Base-by-base conservation (phyloP, 2,888 invertebrate genomes). In the Leucophenga maculata region DNA sequence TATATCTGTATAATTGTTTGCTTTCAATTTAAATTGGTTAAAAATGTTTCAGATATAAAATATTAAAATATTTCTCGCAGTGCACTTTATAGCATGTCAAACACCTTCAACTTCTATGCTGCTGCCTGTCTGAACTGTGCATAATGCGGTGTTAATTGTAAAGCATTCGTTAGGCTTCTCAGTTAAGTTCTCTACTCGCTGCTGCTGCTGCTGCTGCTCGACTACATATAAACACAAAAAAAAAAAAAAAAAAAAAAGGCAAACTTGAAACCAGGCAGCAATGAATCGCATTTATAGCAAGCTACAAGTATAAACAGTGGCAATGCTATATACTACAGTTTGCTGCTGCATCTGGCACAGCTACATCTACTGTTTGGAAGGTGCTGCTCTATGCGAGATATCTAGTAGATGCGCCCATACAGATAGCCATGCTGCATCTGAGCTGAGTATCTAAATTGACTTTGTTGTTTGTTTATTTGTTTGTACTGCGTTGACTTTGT, bases 131-230 rank as follows among this genome's bases (percentile, higher is more conserved):
- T 20, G 48, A 20, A 20, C 60, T 60, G 16, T 39, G 68, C 69
- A 74, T 72, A 76, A 74, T 75, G 68, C 70, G 72, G 73, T 74
- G 74, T 74, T 74, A 74, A 73, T 74, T 74, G 75, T 72, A 67
- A 73, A 69, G 74, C 72, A 76, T 75, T 76, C 73, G 76, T 77
- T 76, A 78, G 77, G 74, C 76, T 76, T 75, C 77, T 14, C 39
- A 54, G 13, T 54, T 20, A 20, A 20, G 18, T 57, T 39, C 39
- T 48, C 48, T 22, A 44, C 18, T 48, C 26, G 26, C 6, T 46
- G n/a, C n/a, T n/a, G n/a, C n/a, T n/a, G 11, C 18, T 39, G n/a
- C 32, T 32, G 32, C 32, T 32, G 11, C 18, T 39, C 54, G 20
- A 54, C 54, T 18, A 50, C 44, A 44, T 18, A 4, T 18, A 26